Percentiles rank a stretch among this genome's conserved stretches.
These are phyloP conservation scores for Dipus sagitta DNA, from an alignment of 2,797 vertebrate species.

Conservation along the genomic window DNA sequence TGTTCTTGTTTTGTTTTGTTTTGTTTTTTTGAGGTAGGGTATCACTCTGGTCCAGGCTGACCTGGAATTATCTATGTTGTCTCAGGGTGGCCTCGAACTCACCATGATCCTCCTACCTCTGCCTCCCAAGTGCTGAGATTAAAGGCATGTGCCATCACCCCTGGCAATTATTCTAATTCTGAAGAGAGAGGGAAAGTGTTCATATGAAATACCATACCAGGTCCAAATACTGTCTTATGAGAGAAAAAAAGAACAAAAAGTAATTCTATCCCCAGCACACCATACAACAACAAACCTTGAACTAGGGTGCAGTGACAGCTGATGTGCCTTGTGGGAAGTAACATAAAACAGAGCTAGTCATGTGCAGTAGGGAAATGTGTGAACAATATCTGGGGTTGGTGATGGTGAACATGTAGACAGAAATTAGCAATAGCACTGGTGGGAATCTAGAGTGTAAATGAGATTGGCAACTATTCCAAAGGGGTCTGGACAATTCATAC, in stretches of 20 bases:
- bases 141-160: too few relatives aligned
- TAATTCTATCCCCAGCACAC: constrained; percentile 47
- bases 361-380: background rate
- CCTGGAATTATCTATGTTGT: too few relatives aligned
- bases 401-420: background rate
- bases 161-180: constrained; percentile 39
- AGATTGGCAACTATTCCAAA: too few relatives aligned
- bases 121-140: too few relatives aligned
- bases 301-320: background rate
- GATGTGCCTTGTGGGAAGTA: background rate
- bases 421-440: background rate
- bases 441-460: too few relatives aligned
- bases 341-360: constrained; percentile 56
- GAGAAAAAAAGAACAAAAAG: constrained; percentile 50
- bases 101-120: too few relatives aligned
- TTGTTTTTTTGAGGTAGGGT: too few relatives aligned
- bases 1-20: background rate
- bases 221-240: constrained; percentile 5
- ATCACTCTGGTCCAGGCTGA: too few relatives aligned
- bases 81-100: too few relatives aligned
- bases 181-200: constrained; percentile 53
- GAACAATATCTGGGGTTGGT: background rate
- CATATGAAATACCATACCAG: constrained; percentile 68
- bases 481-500: too few relatives aligned
- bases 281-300: constrained; percentile 45